Conservation (phyloP, 2,797 vertebrate genomes). For the Sciurus vulgaris region DNA sequence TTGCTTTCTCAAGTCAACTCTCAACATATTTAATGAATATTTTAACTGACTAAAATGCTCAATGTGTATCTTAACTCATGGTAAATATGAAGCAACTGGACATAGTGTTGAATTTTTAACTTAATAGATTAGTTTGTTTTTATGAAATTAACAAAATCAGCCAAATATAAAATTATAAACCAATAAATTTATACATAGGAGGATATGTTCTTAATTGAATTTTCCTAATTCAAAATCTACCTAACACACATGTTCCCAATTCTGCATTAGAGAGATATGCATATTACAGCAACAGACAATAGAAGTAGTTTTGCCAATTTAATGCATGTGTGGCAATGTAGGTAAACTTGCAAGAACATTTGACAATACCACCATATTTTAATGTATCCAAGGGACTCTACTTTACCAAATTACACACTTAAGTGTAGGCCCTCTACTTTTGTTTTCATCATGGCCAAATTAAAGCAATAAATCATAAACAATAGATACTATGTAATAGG, state of each 20-base stretch:
- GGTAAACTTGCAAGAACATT: not conserved
- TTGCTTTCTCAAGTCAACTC: not conserved
- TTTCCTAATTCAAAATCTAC: not conserved
- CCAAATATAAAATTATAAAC: not conserved
- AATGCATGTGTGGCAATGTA: not conserved
- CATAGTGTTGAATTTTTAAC: slow-evolving; percentile 24
- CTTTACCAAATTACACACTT: not conserved
- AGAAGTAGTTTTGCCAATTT: not conserved
- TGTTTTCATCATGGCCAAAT: slow-evolving; percentile 30
- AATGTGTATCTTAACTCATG: not conserved
- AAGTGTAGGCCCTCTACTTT: not conserved
- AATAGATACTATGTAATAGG: not conserved
- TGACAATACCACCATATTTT: not conserved
- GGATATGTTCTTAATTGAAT: not conserved
- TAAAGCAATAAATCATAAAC: slow-evolving; percentile 7
- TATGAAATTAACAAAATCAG: not conserved
- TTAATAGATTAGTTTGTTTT: not conserved
- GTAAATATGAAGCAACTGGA: not conserved
- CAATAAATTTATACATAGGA: not conserved
- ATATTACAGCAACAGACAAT: not conserved
- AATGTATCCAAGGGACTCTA: not conserved
- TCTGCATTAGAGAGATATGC: not conserved
- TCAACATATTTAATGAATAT: not conserved
- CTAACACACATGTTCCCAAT: not conserved
- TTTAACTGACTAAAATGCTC: not conserved